Evolutionary conservation across 2,797 vertebrate species (phyloP).

Genomic region (Prionace glauca): DNA sequence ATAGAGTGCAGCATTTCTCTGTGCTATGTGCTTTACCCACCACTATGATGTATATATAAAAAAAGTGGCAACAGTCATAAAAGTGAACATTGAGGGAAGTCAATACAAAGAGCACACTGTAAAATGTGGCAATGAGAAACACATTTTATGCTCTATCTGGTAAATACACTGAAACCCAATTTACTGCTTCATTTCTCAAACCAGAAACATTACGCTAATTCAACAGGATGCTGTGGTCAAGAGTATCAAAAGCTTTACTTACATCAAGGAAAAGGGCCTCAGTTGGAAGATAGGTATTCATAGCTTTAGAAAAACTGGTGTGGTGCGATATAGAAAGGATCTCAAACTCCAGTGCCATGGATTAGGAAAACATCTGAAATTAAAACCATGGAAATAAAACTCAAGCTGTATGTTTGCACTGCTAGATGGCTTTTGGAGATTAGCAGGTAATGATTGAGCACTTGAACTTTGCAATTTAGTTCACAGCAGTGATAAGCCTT

Average conservation of each 20-base stretch:
- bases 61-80: neutral
- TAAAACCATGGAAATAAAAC: neutral
- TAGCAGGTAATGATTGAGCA: neutral
- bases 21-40: neutral
- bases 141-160: constrained; percentile 31
- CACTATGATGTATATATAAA: neutral
- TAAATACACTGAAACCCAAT: constrained; percentile 34
- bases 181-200: constrained; percentile 37
- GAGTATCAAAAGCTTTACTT: constrained; percentile 31
- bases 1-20: neutral
- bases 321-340: neutral
- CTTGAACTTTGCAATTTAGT: constrained; percentile 11
- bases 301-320: constrained; percentile 13
- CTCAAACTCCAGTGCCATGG: neutral
- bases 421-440: neutral
- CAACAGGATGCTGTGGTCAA: constrained; percentile 37
- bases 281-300: constrained; percentile 19
- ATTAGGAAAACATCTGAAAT: constrained; percentile 29
- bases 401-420: neutral
- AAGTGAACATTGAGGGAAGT: neutral
- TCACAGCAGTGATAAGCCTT: neutral
- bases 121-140: constrained; percentile 33
- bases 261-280: constrained; percentile 31
- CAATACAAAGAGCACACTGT: constrained; percentile 30
- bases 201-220: constrained; percentile 35